A percentile compares a stretch with the other conserved stretches of the same genome.
These are phyloP conservation scores for Hyalella azteca DNA, from an alignment of 2,888 invertebrate species.

Conservation along the genomic window DNA sequence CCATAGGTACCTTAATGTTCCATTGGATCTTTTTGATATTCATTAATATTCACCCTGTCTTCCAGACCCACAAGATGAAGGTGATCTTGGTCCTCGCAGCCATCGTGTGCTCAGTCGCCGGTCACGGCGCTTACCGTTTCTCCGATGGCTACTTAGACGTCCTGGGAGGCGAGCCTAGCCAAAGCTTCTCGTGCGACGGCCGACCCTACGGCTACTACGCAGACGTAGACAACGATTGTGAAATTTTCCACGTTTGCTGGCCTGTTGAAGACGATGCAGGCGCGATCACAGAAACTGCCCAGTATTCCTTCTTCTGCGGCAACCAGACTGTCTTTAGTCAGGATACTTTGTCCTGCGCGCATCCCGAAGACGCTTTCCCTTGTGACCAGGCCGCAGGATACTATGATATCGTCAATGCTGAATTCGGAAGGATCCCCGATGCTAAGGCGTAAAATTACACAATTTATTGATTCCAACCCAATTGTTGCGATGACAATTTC, in stretches of 20 bases:
- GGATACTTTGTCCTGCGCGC: constrained; percentile 59
- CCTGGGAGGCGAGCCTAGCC: constrained; percentile 49
- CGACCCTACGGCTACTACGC: constrained; percentile 60
- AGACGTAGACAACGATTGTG: constrained; percentile 59
- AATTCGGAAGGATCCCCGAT: constrained; percentile 58
- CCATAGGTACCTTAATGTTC: no score
- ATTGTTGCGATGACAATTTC: no score
- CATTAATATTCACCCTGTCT: no score
- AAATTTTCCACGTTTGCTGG: constrained; percentile 60
- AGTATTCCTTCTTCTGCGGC: constrained; percentile 60
- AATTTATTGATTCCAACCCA: no score
- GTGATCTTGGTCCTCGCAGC: constrained; percentile 38
- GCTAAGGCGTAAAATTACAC: neutral
- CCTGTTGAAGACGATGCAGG: constrained; percentile 58
- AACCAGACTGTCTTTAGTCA: constrained; percentile 60
- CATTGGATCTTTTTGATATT: no score
- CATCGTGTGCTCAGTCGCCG: constrained; percentile 43
- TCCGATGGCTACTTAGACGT: constrained; percentile 56
- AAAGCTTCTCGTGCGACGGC: constrained; percentile 57
- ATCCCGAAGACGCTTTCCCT: constrained; percentile 58
- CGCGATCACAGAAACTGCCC: constrained; percentile 50
- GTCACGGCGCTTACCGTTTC: constrained; percentile 48
- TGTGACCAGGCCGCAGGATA: constrained; percentile 59
- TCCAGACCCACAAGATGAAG: constrained; percentile 38
- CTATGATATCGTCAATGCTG: constrained; percentile 59